Base-by-base conservation (phyloP, 1,140 invertebrate species). In the Zaprionus ghesquierei region DNA sequence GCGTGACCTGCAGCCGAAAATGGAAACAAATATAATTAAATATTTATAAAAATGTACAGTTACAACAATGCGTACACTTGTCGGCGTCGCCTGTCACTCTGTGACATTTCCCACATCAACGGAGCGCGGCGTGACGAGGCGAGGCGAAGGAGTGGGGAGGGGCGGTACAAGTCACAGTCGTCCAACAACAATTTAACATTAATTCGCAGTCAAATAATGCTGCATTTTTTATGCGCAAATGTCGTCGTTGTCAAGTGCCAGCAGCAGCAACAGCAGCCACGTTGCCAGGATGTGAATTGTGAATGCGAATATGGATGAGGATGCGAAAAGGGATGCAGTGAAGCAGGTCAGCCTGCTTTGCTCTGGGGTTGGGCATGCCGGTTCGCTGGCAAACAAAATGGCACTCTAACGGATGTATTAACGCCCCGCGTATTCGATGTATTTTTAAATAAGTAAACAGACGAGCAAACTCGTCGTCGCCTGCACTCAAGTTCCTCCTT, bases 171-270 rank as follows among this genome's bases (percentile, higher is more conserved):
- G 35, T n/a, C 35, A 66, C 23, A 55, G 74, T 41, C 79, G 75
- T 82, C 80, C 71, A 81, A 86, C 82, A 86, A 82, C 82, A 86
- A 86, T 86, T 86, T 86, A 87, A 86, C 82, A 86, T 86, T 86
- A 86, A 86, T 86, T 86, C 82, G 84, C 79, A 86, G 82, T 86
- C 82, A 86, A 86, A 86, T 86, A 86, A 89, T 86, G 84, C 53
- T 86, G 82, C 75, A 86, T 86, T 86, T 86, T 86, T 86, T 87
- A 87, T 87, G 82, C 84, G 82, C 82, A 89, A 87, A 89, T 82
- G 84, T 87, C 82, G 82, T 87, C 82, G 82, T 87, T 87, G 82
- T 87, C 82, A 87, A 87, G 82, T 89, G 82, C 71, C 84, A 89
- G 51, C 6, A 29, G 22, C 44, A 60, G 23, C 55, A 62, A 55